Conservation (phyloP, 2,888 invertebrate genomes). For the Spatulosminthurus flaviceps region DNA sequence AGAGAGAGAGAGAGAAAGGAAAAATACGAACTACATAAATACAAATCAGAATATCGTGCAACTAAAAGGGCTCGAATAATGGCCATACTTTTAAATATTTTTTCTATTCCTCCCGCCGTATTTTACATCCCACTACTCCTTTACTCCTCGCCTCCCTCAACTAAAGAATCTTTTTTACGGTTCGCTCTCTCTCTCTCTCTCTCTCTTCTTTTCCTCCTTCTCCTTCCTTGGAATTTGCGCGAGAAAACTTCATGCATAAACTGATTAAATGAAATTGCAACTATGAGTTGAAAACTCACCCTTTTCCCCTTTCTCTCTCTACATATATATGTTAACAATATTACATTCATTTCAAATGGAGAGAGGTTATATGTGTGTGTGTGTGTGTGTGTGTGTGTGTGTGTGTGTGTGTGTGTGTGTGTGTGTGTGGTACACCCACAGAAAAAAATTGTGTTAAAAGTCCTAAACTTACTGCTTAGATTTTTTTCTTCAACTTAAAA, state of each 20-base stretch:
- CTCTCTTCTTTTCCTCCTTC: too few species aligned
- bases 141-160: too few species aligned
- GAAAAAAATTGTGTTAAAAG: too few species aligned
- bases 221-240: slow-evolving; percentile 33
- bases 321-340: too few species aligned
- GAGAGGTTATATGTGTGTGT: too few species aligned
- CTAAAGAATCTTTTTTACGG: not conserved
- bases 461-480: too few species aligned
- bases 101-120: slow-evolving; percentile 10
- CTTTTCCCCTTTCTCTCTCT: not conserved
- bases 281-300: slow-evolving; percentile 31
- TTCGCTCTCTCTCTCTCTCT: too few species aligned
- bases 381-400: too few species aligned
- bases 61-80: slow-evolving; percentile 32
- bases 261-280: slow-evolving; percentile 45
- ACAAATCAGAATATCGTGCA: slow-evolving; percentile 42
- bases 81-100: slow-evolving; percentile 34
- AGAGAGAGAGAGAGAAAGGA: not conserved
- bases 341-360: too few species aligned
- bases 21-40: slow-evolving; percentile 40
- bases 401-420: too few species aligned
- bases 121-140: slow-evolving; percentile 9
- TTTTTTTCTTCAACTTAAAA: too few species aligned
- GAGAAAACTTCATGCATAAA: slow-evolving; percentile 43
- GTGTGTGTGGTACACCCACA: too few species aligned